Conservation (phyloP, 2,113 vertebrate genomes). For the Grus americana region DNA sequence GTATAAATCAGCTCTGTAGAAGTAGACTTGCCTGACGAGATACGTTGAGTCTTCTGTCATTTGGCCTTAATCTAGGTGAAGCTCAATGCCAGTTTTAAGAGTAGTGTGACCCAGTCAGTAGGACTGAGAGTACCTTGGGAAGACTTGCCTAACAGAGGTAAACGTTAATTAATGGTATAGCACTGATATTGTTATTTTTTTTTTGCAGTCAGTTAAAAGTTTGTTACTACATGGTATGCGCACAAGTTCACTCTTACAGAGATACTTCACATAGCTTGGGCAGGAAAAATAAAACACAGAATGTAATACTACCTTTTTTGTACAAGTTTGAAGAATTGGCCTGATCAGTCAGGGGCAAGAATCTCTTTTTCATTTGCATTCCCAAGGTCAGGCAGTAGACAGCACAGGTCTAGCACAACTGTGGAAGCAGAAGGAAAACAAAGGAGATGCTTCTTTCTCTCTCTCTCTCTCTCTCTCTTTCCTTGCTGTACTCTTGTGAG, state of each 20-base stretch:
- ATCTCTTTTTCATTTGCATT: neutral
- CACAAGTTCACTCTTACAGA: neutral
- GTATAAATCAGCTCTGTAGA: neutral
- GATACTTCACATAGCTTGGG: neutral
- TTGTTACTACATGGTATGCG: neutral
- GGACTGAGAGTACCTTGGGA: neutral
- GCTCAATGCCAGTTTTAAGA: neutral
- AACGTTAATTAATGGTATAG: neutral
- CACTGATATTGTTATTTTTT: neutral
- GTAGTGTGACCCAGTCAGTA: neutral
- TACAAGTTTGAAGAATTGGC: neutral
- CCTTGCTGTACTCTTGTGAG: neutral
- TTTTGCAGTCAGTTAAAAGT: neutral
- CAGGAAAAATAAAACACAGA: neutral
- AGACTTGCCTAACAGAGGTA: neutral
- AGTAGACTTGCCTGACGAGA: neutral
- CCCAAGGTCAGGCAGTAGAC: neutral
- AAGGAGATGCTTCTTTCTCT: neutral
- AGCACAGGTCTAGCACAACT: neutral
- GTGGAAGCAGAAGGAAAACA: neutral
- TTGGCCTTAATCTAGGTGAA: neutral
- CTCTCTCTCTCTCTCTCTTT: too few species aligned
- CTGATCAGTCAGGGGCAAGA: neutral
- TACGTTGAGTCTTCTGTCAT: neutral
- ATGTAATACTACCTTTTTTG: neutral